A percentile compares a stretch with the other conserved stretches of the same genome.
phyloP scores from a whole-genome alignment of 2,888 invertebrate genomes.

The Caenorhabditis imperialis region DNA sequence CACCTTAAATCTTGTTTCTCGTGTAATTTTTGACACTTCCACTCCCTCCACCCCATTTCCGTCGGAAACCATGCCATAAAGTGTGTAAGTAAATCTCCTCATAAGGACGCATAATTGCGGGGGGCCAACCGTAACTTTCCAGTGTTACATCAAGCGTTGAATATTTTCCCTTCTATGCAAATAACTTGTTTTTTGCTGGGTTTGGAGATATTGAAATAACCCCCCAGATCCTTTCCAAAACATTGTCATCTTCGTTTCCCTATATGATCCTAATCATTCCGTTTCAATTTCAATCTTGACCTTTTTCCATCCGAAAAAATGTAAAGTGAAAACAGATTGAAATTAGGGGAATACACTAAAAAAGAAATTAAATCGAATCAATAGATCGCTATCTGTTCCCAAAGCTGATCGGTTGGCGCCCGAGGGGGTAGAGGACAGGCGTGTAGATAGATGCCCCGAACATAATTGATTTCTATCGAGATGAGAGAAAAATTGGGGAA shows the following conservation, averaged over 20 bases:
- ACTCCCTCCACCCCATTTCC: too few species aligned
- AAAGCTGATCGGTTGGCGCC: constrained; percentile 43
- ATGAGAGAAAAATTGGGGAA: not conserved
- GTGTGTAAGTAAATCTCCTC: constrained; percentile 1
- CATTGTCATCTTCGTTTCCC: constrained; percentile 2
- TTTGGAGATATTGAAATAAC: constrained; percentile 11
- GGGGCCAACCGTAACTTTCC: constrained; percentile 45
- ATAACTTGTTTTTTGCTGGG: not conserved
- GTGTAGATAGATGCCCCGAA: constrained; percentile 50
- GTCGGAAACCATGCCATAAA: too few species aligned
- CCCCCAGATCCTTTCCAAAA: too few species aligned
- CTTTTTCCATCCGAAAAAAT: not conserved
- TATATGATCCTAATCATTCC: not conserved
- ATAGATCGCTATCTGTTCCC: constrained; percentile 40
- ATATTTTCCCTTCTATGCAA: too few species aligned
- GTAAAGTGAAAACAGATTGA: too few species aligned
- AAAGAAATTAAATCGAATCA: too few species aligned
- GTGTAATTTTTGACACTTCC: constrained; percentile 9
- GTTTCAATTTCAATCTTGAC: not conserved
- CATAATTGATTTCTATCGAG: constrained; percentile 49
- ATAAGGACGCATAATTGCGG: constrained; percentile 47
- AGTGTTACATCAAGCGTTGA: constrained; percentile 35
- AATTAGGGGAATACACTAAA: too few species aligned
- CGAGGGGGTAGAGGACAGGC: constrained; percentile 45
- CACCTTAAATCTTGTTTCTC: constrained; percentile 30